phyloP scores from a whole-genome alignment of 1,140 invertebrate species.

The Rhagoletis pomonella region DNA sequence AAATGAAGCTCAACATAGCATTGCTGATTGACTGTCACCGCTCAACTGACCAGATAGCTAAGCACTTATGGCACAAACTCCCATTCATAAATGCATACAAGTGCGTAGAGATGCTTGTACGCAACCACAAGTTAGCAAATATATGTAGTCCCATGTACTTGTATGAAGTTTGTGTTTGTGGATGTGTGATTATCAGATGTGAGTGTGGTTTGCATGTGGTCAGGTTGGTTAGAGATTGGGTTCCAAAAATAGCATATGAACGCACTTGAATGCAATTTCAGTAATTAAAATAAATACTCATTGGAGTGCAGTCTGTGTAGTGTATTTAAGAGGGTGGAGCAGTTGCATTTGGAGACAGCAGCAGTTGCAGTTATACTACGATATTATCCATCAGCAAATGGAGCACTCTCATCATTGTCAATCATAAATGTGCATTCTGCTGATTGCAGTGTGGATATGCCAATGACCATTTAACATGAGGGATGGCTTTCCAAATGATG shows the following conservation, averaged over 20 bases:
- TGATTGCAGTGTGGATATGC: neutral
- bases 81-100: neutral
- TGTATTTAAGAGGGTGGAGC: neutral
- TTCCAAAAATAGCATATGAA: conserved; percentile 55
- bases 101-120: neutral
- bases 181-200: neutral
- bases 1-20: neutral
- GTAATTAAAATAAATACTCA: conserved; percentile 73
- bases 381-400: conserved; percentile 7
- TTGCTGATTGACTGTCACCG: neutral
- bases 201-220: neutral
- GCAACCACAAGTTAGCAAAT: conserved; percentile 21
- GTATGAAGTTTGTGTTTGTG: neutral
- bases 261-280: conserved; percentile 73
- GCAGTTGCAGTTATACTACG: neutral
- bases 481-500: neutral
- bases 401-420: conserved; percentile 21
- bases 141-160: too few species aligned
- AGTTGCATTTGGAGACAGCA: neutral
- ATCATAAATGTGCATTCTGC: conserved; percentile 11
- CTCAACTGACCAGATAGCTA: neutral
- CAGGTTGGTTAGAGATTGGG: neutral
- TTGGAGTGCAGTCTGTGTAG: neutral
- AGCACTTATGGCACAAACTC: neutral
- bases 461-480: neutral